Base-by-base conservation (phyloP, 2,113 vertebrate genomes). In the Planiliza haematocheilus region DNA sequence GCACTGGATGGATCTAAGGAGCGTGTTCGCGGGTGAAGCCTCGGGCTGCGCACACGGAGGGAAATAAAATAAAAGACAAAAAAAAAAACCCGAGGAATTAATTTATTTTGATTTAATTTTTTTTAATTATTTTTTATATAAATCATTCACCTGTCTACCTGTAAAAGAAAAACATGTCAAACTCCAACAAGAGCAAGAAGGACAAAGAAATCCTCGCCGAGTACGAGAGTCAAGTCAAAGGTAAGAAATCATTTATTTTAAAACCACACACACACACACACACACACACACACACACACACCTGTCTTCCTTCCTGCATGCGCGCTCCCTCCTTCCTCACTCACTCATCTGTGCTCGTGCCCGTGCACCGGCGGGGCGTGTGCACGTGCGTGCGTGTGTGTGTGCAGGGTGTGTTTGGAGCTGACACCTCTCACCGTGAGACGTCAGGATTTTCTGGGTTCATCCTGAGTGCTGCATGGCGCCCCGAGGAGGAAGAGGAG, bases 191-290 rank as follows among this genome's bases (percentile, higher is more conserved):
- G 89, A 96, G 94, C 94, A 97, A 97, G 88, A 97, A 97, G 93
- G 96, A 97, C 95, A 97, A 97, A 96, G 96, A 97, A 84, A 97
- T 97, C 83, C 95, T 97, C 59, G 96, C 95, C 8, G 96, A 97
- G 59, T 97, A 97, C 90, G 96, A 97, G 93, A 95, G 95, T 77
- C 96, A 97, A 93, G 96, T 97, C 63, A 97, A 97, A 96, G 96
- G 96, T 97, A 94, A 92, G 94, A 12, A 7, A 6, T 10, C 10
- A 9, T 12, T 20, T 30, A n/a, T 30, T 30, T 30, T 30, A 30
- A 10, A 7, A 58, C 17, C 84, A 82, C 79, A 74, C 86, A 53
- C 77, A 76, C 68, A 61, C 69, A 66, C 52, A 38, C n/a, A 36
- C 50, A 38, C 24, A 12, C 41, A 45, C 56, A 34, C 53, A 24